These are phyloP conservation scores for Bellardia pandia DNA, from an alignment of 2,888 invertebrate species.

Conservation along the genomic window DNA sequence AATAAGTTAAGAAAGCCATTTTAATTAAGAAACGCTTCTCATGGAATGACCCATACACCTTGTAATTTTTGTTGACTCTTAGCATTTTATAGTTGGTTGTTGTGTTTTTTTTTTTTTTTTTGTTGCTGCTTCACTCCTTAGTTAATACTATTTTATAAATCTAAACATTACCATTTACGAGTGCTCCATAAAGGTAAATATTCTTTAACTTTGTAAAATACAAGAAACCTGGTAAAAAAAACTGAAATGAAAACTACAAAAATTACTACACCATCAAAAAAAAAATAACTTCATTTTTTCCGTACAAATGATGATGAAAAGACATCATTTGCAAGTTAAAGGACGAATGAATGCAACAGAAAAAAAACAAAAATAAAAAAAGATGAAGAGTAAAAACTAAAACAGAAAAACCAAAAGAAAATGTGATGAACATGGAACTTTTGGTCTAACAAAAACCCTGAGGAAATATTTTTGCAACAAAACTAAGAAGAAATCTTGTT, in stretches of 20 bases:
- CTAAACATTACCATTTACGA: conserved; percentile 71
- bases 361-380: conserved; percentile 14
- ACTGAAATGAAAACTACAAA: conserved; percentile 38
- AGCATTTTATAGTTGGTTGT: conserved; percentile 16
- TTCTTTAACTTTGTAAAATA: conserved; percentile 67
- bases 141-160: conserved; percentile 72
- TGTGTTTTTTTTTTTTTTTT: conserved; percentile 2
- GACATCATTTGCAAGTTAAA: conserved; percentile 67
- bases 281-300: conserved; percentile 7
- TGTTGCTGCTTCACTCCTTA: conserved; percentile 51
- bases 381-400: conserved; percentile 19
- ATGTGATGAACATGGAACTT: conserved; percentile 62
- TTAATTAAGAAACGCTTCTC: background rate
- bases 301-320: conserved; percentile 64
- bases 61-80: conserved; percentile 54
- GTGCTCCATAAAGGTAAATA: conserved; percentile 71
- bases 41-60: conserved; percentile 32
- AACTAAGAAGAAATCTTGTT: conserved; percentile 2
- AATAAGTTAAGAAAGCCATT: background rate
- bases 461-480: conserved; percentile 59
- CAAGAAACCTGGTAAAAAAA: conserved; percentile 25
- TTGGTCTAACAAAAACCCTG: conserved; percentile 63
- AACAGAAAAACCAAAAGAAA: conserved; percentile 56
- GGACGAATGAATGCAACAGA: conserved; percentile 7
- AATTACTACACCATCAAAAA: conserved; percentile 28